Percentiles rank a stretch among this genome's conserved stretches.
These are phyloP conservation scores for Macrostomum lignano DNA, from an alignment of 1,140 invertebrate species.

Conservation along the genomic window DNA sequence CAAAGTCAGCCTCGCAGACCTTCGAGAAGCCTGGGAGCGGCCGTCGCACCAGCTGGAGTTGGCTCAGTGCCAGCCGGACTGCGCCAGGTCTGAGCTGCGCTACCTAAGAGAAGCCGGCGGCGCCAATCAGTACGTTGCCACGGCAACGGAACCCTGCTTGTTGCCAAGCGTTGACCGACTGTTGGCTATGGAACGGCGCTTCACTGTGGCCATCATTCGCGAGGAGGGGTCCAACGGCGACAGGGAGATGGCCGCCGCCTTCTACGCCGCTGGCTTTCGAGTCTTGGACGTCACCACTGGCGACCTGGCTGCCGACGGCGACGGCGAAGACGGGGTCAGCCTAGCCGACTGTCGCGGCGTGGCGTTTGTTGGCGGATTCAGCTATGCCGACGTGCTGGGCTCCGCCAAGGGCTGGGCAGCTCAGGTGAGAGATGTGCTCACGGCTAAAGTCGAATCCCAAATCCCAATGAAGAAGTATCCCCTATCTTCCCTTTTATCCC, in stretches of 20 bases:
- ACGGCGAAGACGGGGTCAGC: conserved; percentile 22
- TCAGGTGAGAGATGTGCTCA: not conserved
- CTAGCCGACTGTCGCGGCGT: conserved; percentile 55
- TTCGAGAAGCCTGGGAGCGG: conserved; percentile 68
- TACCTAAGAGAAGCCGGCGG: too few relatives aligned
- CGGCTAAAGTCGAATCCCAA: not conserved
- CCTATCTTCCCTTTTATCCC: too few relatives aligned
- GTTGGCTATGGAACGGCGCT: too few relatives aligned
- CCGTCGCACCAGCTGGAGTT: conserved; percentile 65
- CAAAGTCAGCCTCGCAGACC: too few relatives aligned
- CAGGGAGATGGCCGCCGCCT: conserved; percentile 74
- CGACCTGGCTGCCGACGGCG: too few relatives aligned
- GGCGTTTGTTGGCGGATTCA: conserved; percentile 83
- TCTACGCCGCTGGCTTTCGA: conserved; percentile 64
- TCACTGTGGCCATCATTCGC: conserved; percentile 56
- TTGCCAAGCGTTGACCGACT: too few relatives aligned
- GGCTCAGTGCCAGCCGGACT: conserved; percentile 44
- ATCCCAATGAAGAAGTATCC: too few relatives aligned
- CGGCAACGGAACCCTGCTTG: too few relatives aligned
- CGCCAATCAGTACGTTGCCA: too few relatives aligned
- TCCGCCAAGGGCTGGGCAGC: conserved; percentile 45
- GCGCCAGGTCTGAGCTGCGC: too few relatives aligned
- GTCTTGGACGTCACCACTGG: conserved; percentile 65
- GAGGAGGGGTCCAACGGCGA: conserved; percentile 93
- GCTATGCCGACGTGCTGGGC: conserved; percentile 81